phyloP scores from a whole-genome alignment of 2,113 vertebrate genomes.

The Papio anubis region DNA sequence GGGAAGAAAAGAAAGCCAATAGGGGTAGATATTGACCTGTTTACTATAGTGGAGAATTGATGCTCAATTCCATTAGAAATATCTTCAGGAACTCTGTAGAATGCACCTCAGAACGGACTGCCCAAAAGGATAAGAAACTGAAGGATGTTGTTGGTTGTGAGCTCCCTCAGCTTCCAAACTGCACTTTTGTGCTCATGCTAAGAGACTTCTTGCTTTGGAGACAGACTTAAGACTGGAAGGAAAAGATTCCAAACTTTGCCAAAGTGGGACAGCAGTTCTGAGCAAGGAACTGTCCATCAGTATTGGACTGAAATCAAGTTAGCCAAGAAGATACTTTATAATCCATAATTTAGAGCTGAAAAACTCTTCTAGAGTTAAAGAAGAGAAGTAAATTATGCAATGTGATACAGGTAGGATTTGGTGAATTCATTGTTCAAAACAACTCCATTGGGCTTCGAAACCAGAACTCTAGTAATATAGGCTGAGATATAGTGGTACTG shows the following conservation, averaged over 20 bases:
- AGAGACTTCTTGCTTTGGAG: neutral
- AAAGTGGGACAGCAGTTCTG: neutral
- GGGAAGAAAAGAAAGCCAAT: neutral
- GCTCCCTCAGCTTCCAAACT: neutral
- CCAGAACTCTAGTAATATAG: neutral
- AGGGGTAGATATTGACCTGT: neutral
- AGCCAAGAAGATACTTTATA: neutral
- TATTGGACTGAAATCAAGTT: neutral
- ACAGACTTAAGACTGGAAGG: neutral
- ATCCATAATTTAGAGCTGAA: neutral
- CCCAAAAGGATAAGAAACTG: neutral
- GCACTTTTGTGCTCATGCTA: neutral
- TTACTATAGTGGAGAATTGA: neutral
- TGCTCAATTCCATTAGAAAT: neutral
- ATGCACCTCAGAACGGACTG: neutral
- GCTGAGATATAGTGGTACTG: neutral
- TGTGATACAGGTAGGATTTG: neutral
- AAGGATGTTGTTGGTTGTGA: neutral
- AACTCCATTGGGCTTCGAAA: neutral
- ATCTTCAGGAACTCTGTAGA: neutral
- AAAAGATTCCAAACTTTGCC: neutral
- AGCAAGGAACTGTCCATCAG: neutral
- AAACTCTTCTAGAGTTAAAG: neutral
- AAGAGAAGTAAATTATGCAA: neutral
- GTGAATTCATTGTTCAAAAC: neutral